A percentile compares a stretch with the other conserved stretches of the same genome.
Evolutionary conservation across 2,113 vertebrate species (phyloP).

Genomic region (Pygoscelis antarcticus): DNA sequence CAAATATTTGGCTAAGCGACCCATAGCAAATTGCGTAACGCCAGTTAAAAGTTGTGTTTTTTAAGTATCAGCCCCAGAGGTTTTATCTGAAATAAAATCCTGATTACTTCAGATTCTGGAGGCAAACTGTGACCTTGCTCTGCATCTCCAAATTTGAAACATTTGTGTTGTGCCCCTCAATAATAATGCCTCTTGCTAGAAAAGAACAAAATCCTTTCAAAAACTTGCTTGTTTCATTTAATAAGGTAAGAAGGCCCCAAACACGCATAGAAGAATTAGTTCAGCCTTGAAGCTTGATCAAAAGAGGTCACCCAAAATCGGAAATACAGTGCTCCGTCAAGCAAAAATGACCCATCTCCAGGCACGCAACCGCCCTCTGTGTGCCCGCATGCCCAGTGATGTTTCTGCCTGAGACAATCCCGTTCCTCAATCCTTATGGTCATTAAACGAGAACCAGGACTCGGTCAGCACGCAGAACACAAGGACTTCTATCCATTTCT

Average conservation of each 20-base stretch:
- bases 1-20: constrained; percentile 75
- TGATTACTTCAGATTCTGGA: constrained; percentile 76
- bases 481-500: background rate
- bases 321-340: background rate
- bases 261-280: constrained; percentile 8
- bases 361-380: background rate
- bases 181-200: background rate
- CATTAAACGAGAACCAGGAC: background rate
- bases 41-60: constrained; percentile 77
- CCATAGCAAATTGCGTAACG: constrained; percentile 76
- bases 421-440: background rate
- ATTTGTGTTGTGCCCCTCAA: constrained; percentile 49
- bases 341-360: background rate
- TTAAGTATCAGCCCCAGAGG: constrained; percentile 74
- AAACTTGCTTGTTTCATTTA: constrained; percentile 49
- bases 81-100: constrained; percentile 80
- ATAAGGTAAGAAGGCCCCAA: constrained; percentile 53
- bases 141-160: constrained; percentile 71
- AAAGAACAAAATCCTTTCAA: constrained; percentile 27
- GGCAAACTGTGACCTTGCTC: constrained; percentile 67
- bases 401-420: background rate
- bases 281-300: background rate
- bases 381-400: fast-evolving
- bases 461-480: background rate
- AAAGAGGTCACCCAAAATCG: background rate